Conservation (phyloP, 2,113 vertebrate species). For the Pelodiscus sinensis region DNA sequence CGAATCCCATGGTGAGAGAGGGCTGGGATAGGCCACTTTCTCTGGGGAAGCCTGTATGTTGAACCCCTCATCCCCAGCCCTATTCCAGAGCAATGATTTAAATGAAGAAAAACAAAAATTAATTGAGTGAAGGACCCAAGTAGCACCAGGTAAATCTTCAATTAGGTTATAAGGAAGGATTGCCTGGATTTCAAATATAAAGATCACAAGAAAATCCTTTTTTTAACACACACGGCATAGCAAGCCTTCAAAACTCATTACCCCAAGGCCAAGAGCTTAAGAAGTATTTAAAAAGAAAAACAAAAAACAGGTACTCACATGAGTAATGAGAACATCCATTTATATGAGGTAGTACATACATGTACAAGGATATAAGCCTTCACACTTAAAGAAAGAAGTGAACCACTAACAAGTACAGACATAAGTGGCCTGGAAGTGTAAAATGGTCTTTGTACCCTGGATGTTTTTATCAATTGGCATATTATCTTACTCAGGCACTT, state of each 20-base stretch:
- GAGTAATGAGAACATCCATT: slow-evolving; percentile 16
- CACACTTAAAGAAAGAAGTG: not conserved
- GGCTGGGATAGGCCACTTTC: no score
- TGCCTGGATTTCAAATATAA: slow-evolving; percentile 36
- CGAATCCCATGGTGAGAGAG: no score
- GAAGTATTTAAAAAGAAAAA: slow-evolving; percentile 40
- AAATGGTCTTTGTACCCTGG: slow-evolving; percentile 24
- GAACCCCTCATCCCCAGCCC: no score
- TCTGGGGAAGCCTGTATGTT: no score
- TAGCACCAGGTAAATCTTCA: no score
- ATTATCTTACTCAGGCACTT: slow-evolving; percentile 21
- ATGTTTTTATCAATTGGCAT: not conserved
- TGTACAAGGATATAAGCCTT: slow-evolving; percentile 22
- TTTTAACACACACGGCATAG: not conserved
- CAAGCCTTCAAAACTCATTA: slow-evolving; percentile 52
- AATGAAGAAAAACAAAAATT: no score
- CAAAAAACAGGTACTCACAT: slow-evolving; percentile 26
- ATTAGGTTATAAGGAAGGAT: not conserved
- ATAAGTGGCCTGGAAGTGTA: slow-evolving; percentile 19
- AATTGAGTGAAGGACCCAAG: no score
- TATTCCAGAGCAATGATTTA: no score
- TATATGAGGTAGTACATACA: slow-evolving; percentile 13
- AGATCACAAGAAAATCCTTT: slow-evolving; percentile 14
- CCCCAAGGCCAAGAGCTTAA: slow-evolving; percentile 40
- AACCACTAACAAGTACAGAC: slow-evolving; percentile 34